Base-by-base conservation (phyloP, 1,140 invertebrate genomes). In the Polyergus mexicanus region DNA sequence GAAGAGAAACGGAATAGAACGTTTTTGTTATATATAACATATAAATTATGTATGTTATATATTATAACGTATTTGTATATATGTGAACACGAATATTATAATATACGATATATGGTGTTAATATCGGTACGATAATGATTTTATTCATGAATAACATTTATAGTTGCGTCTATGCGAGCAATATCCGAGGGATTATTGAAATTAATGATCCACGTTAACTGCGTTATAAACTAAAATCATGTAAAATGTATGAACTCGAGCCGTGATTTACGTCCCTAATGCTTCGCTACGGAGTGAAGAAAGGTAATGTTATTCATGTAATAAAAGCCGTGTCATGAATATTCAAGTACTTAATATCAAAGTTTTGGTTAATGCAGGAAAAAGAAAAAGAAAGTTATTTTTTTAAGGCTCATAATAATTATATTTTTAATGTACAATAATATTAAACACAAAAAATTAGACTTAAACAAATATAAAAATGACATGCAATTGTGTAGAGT, bases 271-370 rank as follows among this genome's bases (percentile, higher is more conserved):
- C 63, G 62, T 87, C 86, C 86, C 68, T 87, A 87, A 86, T 85
- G 80, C 63, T 65, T 44, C 35, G 71, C 81, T 54, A 51, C 51
- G 69, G 63, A 68, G 85, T 76, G 86, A 77, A 76, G 81, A 85
- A 85, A 76, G 86, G 75, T 87, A 87, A 86, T 85, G 71, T 69
- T 87, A 87, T 86, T 86, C 85, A 81, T 84, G 86, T 87, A 87
- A 87, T 87, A 85, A 87, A 87, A 76, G 69, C 72, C 58, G 72
- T 54, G 41, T 47, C 81, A 87, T 87, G 86, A 87, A 87, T 87
- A 87, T 87, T 87, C 86, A 87, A 85, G 60, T 85, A 71, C 83
- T 75, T 87, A 76, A 87, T 87, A 87, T 85, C 72, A 85, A 87
- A 87, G 86, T 87, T 85, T 87, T 35, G 51, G 69, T 69, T 66